Evolutionary conservation across 2,113 vertebrate species (phyloP), one percentile per base, ranked within the genome.

Genomic region (Electrona antarctica): DNA sequence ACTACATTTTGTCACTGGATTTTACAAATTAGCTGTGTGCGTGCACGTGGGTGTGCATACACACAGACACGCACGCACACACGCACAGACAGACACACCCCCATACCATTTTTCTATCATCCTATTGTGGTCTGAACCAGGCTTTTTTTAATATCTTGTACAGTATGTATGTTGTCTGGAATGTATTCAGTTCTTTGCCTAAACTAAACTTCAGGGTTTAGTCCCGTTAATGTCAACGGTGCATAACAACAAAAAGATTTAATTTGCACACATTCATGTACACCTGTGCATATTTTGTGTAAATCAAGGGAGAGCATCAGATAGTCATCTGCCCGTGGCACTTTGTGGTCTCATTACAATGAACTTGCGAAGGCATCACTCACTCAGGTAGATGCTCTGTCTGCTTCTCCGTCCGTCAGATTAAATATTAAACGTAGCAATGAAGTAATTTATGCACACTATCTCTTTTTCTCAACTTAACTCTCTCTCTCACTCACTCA

Each of bases 241-340:
- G n/a, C 58, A 6, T 9, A 41, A 41, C 33, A 41, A 6, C 33
- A 41, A 6, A 41, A 4, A 41, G 33, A 6, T 41, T 41, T 41
- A 41, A 41, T 41, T 60, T 64, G 41, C 66, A 69, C 63, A 59
- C 15, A 13, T 8, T 54, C 59, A 10, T 10, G 7, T 50, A 61
- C 56, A 67, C 46, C 46, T 13, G 49, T 77, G 60, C 76, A 79
- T 76, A 71, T 60, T 59, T 69, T 41, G 5, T 41, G 73, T 54
- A 62, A 46, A 58, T 7, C 12, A 29, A 33, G 60, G 52, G 64
- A 62, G 49, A 63, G 48, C 13, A 3, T 76, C 48, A 29, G 64
- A 76, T 56, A 67, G 66, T 73, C 71, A 66, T 67, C 68, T 62
- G 60, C 74, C 67, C 59, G 11, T 10, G 57, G 65, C 47, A 47